phyloP scores from a whole-genome alignment of 2,797 vertebrate species.

The Fundulus diaphanus region DNA sequence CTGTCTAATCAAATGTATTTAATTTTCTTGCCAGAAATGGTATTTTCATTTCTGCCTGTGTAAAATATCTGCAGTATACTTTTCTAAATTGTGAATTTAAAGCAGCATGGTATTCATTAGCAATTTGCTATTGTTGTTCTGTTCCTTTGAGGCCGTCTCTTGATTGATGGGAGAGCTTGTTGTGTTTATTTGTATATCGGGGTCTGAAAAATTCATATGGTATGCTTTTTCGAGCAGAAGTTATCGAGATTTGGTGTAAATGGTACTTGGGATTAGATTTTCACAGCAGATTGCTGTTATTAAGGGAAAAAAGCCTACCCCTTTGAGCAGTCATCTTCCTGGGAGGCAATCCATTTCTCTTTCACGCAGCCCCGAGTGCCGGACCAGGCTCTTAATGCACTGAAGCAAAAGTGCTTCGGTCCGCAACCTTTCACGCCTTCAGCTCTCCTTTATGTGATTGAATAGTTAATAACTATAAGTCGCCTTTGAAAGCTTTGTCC shows the following conservation, averaged over 20 bases:
- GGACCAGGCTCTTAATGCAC: conserved; percentile 84
- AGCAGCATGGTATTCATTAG: conserved; percentile 75
- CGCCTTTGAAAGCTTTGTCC: conserved; percentile 79
- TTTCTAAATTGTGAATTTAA: conserved; percentile 65
- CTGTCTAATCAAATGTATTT: conserved; percentile 40
- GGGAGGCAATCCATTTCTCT: conserved; percentile 85
- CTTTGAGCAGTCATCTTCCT: conserved; percentile 83
- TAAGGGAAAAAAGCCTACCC: conserved; percentile 74
- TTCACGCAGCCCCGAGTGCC: conserved; percentile 76
- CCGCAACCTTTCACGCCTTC: conserved; percentile 86
- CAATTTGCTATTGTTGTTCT: conserved; percentile 77
- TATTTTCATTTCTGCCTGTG: conserved; percentile 34
- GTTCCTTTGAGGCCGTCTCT: conserved; percentile 64
- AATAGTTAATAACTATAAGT: conserved; percentile 87
- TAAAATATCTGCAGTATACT: conserved; percentile 34
- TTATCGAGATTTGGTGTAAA: conserved; percentile 84
- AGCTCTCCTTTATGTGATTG: conserved; percentile 85
- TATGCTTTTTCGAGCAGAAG: conserved; percentile 83
- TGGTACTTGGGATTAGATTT: conserved; percentile 87
- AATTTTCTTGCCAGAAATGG: conserved; percentile 33
- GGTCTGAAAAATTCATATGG: conserved; percentile 86
- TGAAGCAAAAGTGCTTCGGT: conserved; percentile 86
- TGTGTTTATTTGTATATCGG: conserved; percentile 84
- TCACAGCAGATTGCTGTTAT: conserved; percentile 87
- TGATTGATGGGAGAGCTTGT: conserved; percentile 75